A percentile compares a stretch with the other conserved stretches of the same genome.
These are phyloP conservation scores for Leistus spinibarbis DNA, from an alignment of 2,888 invertebrate genomes.

Conservation along the genomic window DNA sequence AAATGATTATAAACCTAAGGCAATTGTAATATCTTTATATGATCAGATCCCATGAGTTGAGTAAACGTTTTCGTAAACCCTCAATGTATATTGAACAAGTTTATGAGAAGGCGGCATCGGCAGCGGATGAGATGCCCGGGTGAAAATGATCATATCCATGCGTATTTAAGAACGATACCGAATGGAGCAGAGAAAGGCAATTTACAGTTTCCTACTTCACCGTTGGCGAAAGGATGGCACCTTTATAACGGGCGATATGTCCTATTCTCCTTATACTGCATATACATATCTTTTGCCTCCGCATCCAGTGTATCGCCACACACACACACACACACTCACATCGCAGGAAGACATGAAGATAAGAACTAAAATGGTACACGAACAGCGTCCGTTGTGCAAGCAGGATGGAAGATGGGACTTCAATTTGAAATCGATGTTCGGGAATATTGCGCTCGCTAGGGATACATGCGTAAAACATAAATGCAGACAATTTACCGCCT, in stretches of 20 bases:
- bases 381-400: too few species aligned
- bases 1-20: too few species aligned
- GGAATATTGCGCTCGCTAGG: constrained; percentile 6
- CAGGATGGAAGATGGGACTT: too few species aligned
- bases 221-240: neutral
- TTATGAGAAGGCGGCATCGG: neutral
- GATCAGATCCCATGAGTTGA: too few species aligned
- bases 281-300: too few species aligned
- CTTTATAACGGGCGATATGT: constrained; percentile 16
- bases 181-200: neutral
- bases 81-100: neutral
- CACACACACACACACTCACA: too few species aligned
- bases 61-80: too few species aligned
- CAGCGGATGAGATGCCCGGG: neutral
- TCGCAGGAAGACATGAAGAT: too few species aligned
- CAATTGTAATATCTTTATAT: too few species aligned
- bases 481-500: constrained; percentile 14
- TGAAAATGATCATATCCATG: constrained; percentile 15
- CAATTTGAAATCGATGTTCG: constrained; percentile 16
- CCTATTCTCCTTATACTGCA: too few species aligned
- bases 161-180: neutral
- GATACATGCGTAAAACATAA: constrained; percentile 23
- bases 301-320: too few species aligned
- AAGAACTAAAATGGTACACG: too few species aligned
- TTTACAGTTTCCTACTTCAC: constrained; percentile 13